phyloP scores from a whole-genome alignment of 2,797 vertebrate genomes.

The Crypturellus tataupa region DNA sequence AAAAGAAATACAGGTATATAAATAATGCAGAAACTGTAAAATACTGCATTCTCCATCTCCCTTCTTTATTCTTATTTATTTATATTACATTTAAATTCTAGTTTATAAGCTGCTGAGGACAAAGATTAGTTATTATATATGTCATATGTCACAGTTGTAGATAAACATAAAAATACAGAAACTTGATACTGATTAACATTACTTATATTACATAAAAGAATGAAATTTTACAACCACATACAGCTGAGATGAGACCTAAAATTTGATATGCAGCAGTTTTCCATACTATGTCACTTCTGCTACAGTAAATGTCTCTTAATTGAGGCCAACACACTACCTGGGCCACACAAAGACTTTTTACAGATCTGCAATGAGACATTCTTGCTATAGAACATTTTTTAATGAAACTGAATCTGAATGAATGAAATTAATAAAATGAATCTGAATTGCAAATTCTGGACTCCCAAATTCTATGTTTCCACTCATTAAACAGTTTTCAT shows the following conservation, averaged over 20 bases:
- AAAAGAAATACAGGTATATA: not conserved
- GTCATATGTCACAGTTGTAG: not conserved
- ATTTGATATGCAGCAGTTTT: not conserved
- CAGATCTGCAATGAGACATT: not conserved
- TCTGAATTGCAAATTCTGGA: not conserved
- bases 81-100: not conserved
- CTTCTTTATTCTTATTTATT: not conserved
- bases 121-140: not conserved
- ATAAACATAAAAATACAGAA: not conserved
- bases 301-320: not conserved
- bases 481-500: slow-evolving; percentile 11
- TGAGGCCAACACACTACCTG: not conserved
- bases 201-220: not conserved
- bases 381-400: not conserved
- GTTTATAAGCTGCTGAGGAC: not conserved
- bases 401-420: not conserved
- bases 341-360: not conserved
- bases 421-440: not conserved
- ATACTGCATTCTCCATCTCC: not conserved
- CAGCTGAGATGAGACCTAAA: not conserved
- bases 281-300: not conserved
- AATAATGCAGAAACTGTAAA: not conserved
- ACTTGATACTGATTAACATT: too few relatives aligned
- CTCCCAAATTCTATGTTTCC: not conserved
- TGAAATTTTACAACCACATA: not conserved